phyloP scores from a whole-genome alignment of 2,888 invertebrate genomes.

The Eilema sororculum region DNA sequence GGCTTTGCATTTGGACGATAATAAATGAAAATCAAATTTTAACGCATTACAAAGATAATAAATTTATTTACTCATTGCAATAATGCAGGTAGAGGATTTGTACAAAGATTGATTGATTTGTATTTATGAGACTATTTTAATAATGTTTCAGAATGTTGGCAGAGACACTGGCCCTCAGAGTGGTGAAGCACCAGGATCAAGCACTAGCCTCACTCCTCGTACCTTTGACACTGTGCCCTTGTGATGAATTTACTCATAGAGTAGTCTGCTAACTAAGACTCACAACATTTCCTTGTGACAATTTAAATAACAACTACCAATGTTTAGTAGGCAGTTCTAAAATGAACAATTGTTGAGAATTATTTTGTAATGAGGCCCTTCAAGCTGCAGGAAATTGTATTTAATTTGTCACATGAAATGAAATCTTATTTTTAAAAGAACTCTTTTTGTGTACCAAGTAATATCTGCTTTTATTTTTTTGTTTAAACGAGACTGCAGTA shows the following conservation, averaged over 20 bases:
- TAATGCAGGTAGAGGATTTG: no score
- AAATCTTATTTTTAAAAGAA: slow-evolving; percentile 66
- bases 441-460: slow-evolving; percentile 71
- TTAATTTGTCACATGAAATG: slow-evolving; percentile 75
- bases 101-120: no score
- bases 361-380: slow-evolving; percentile 43
- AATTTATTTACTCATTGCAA: no score
- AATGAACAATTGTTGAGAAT: slow-evolving; percentile 37
- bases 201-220: slow-evolving; percentile 79
- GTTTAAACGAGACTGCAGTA: slow-evolving; percentile 67
- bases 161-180: slow-evolving; percentile 87
- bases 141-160: slow-evolving; percentile 76
- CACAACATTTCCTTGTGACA: slow-evolving; percentile 69
- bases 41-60: no score
- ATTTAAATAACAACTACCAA: slow-evolving; percentile 60
- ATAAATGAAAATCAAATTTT: no score
- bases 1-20: no score
- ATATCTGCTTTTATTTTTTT: slow-evolving; percentile 72
- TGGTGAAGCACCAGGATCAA: slow-evolving; percentile 89
- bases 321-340: slow-evolving; percentile 41
- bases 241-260: slow-evolving; percentile 77
- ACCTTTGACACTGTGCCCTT: slow-evolving; percentile 80
- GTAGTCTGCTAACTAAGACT: slow-evolving; percentile 61
- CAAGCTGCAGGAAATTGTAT: slow-evolving; percentile 40
- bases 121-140: not conserved